Base-by-base conservation (phyloP, 1,140 invertebrate genomes). In the Cheumatopsyche charites region DNA sequence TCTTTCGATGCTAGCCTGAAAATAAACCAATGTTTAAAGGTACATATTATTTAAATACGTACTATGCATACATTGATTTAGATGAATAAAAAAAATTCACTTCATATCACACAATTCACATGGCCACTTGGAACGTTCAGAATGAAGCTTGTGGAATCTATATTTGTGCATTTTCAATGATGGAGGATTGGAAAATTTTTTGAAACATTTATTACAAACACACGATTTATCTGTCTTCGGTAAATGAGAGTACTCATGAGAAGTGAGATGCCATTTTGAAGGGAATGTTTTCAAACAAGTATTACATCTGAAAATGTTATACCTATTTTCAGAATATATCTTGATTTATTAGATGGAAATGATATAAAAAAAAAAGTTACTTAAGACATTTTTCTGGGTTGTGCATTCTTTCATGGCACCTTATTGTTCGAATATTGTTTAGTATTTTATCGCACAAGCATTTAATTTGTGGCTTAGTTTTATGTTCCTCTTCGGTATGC, bases 21-120 rank as follows among this genome's bases (percentile, higher is more conserved):
- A n/a, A n/a, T n/a, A n/a, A n/a, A 75, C 36, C 81, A 81, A 36
- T 4, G 9, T 36, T n/a, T n/a, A n/a, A n/a, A n/a, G 9, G n/a
- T n/a, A n/a, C n/a, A 36, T 36, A 36, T 36, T 36, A 36, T 4
- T 36, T 3, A 9, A 36, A 3, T 36, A 36, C n/a, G n/a, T n/a
- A n/a, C n/a, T 9, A 3, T 36, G 3, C 29, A 4, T 36, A 9
- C 3, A 4, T 9, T 4, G 3, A 36, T 36, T 36, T 36, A 36
- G 9, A 36, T 9, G 41, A 42, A 41, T 63, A 41, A 42, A 63
- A 63, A 41, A 19, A 21, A 3, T 11, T 29, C 68, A 74, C 73
- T 74, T 74, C 15, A 17, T 67, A 17, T 80, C 82, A 71, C 85
- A 86, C 36, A 80, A 73, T 25, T 81, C 80, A 67, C 83, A 85